Percentiles rank a stretch among this genome's conserved stretches.
These are phyloP conservation scores for Melanotaenia pygmaea DNA, from an alignment of 2,797 vertebrate genomes.

Conservation along the genomic window DNA sequence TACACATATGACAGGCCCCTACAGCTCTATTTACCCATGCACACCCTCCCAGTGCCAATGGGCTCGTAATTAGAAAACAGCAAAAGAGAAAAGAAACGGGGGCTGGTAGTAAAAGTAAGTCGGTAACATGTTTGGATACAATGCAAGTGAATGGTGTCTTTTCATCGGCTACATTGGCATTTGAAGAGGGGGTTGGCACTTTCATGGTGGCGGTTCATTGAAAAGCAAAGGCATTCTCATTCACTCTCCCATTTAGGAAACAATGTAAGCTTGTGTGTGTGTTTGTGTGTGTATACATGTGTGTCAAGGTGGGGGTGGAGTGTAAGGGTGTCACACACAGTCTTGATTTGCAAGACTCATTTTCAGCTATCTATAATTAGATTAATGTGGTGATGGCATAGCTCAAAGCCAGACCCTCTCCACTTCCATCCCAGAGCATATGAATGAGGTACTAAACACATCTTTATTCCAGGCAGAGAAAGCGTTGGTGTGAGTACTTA, in stretches of 20 bases:
- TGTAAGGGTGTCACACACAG: conserved; percentile 48
- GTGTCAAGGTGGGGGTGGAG: conserved; percentile 34
- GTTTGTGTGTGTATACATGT: conserved; percentile 35
- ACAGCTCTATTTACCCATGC: conserved; percentile 96
- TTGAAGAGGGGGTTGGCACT: conserved; percentile 86
- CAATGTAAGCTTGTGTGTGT: conserved; percentile 71
- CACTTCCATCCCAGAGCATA: conserved; percentile 88
- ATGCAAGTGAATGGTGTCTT: conserved; percentile 79
- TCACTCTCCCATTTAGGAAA: conserved; percentile 84
- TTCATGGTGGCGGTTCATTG: conserved; percentile 77
- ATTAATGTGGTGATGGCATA: conserved; percentile 92
- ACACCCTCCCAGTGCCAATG: conserved; percentile 88
- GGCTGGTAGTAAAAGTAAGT: conserved; percentile 63
- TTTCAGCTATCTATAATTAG: conserved; percentile 97
- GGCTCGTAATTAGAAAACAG: conserved; percentile 90
- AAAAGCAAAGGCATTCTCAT: conserved; percentile 89
- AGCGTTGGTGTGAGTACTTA: conserved; percentile 91
- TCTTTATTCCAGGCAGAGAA: conserved; percentile 92
- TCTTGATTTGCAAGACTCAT: conserved; percentile 82
- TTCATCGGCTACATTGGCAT: conserved; percentile 78
- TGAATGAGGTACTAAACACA: conserved; percentile 93
- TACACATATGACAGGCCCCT: conserved; percentile 91
- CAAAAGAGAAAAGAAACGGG: conserved; percentile 54
- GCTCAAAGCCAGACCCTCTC: conserved; percentile 90
- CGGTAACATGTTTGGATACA: conserved; percentile 91